A percentile compares a stretch with the other conserved stretches of the same genome.
Conservation (phyloP, 2,797 vertebrate species). For the Sebastes iracundus region DNA sequence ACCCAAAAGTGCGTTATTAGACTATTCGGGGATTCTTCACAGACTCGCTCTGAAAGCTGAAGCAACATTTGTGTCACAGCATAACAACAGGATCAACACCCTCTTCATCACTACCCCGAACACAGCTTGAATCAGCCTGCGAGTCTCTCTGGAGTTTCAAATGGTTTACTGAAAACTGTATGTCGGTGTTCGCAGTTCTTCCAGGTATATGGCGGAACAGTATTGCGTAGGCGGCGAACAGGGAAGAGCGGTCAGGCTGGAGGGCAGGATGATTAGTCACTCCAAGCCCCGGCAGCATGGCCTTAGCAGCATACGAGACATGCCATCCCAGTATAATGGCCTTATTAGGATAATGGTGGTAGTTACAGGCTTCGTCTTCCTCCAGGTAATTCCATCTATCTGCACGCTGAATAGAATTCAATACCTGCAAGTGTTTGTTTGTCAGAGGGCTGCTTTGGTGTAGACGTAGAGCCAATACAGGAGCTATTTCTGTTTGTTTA, state of each 20-base stretch:
- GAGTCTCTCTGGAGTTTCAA: background rate
- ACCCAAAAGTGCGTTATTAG: too few relatives aligned
- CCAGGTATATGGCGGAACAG: slow-evolving; percentile 17
- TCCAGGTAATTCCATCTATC: slow-evolving; percentile 65
- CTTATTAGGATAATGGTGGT: slow-evolving; percentile 82
- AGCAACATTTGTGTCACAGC: slow-evolving; percentile 4
- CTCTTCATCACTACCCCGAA: background rate
- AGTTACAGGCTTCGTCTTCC: slow-evolving; percentile 68
- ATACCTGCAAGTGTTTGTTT: slow-evolving; percentile 63
- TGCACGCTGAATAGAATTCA: slow-evolving; percentile 47
- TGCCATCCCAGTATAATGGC: slow-evolving; percentile 64
- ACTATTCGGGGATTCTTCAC: background rate
- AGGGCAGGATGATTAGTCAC: slow-evolving; percentile 72
- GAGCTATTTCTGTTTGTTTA: slow-evolving; percentile 71
- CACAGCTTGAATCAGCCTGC: background rate
- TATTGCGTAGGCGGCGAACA: slow-evolving; percentile 47
- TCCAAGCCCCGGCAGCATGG: slow-evolving; percentile 52
- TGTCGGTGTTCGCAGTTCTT: slow-evolving; percentile 12
- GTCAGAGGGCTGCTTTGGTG: slow-evolving; percentile 21
- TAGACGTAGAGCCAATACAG: slow-evolving; percentile 20
- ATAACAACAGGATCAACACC: slow-evolving; percentile 17
- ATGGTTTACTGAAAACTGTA: slow-evolving; percentile 23
- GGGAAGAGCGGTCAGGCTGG: slow-evolving; percentile 42
- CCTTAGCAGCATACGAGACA: slow-evolving; percentile 52
- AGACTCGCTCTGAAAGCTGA: background rate